phyloP scores from a whole-genome alignment of 2,888 invertebrate genomes.

The Prostheceraeus crozeri region DNA sequence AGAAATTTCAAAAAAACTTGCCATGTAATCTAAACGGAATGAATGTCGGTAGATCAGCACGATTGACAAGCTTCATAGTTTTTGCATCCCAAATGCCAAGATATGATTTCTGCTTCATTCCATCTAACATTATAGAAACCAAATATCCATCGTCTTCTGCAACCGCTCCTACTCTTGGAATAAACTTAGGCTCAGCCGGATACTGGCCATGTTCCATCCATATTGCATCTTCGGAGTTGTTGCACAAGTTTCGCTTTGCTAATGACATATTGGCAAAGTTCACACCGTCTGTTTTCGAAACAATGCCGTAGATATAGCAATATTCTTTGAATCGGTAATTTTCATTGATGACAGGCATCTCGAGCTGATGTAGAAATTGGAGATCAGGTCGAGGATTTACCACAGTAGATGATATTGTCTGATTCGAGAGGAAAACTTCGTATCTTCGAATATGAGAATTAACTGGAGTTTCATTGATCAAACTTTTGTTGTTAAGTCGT shows the following conservation, averaged over 20 bases:
- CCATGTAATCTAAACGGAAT: conserved; percentile 52
- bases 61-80: conserved; percentile 44
- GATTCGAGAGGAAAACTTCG: conserved; percentile 42
- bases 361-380: conserved; percentile 44
- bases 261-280: conserved; percentile 44
- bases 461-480: conserved; percentile 44
- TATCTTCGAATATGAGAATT: conserved; percentile 45
- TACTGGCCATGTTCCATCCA: conserved; percentile 45
- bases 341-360: conserved; percentile 51
- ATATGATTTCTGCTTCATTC: conserved; percentile 43
- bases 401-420: conserved; percentile 35
- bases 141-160: conserved; percentile 51
- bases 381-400: background rate
- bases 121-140: conserved; percentile 48
- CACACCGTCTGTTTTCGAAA: conserved; percentile 45
- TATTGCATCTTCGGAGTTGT: background rate
- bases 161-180: conserved; percentile 43
- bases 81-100: conserved; percentile 47
- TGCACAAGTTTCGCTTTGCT: conserved; percentile 50
- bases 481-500: conserved; percentile 42
- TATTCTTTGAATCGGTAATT: conserved; percentile 44
- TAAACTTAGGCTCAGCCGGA: conserved; percentile 49
- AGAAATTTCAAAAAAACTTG: too few species aligned
- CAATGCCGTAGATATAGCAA: conserved; percentile 49
- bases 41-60: conserved; percentile 45